phyloP scores from a whole-genome alignment of 2,113 vertebrate species.

The Hydrochoerus hydrochaeris region DNA sequence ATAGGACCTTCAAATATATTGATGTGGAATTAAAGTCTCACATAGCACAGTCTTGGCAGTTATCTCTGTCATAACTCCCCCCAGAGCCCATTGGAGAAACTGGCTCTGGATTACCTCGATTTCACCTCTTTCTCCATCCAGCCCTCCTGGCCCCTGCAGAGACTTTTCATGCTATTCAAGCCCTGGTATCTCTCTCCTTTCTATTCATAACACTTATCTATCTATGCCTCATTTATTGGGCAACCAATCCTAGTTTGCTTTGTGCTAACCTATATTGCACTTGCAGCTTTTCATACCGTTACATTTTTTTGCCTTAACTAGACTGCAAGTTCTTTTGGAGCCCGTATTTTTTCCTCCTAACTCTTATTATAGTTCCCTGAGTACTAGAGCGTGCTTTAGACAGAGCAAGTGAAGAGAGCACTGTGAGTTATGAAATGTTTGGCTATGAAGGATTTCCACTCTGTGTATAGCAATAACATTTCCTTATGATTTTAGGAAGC shows the following conservation, averaged over 20 bases:
- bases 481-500: slow-evolving; percentile 77
- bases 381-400: not conserved
- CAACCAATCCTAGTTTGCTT: not conserved
- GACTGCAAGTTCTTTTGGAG: not conserved
- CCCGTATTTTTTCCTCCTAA: not conserved
- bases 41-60: not conserved
- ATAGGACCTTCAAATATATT: not conserved
- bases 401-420: not conserved
- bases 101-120: not conserved
- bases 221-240: not conserved
- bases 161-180: not conserved
- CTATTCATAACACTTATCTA: not conserved
- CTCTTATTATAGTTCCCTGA: not conserved
- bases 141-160: not conserved
- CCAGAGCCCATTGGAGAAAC: not conserved
- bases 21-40: not conserved
- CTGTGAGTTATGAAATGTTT: not conserved
- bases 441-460: not conserved
- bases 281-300: not conserved
- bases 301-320: not conserved
- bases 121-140: not conserved
- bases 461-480: not conserved
- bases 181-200: not conserved
- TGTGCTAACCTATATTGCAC: not conserved
- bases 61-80: not conserved